Base-by-base conservation (phyloP, 2,888 invertebrate species). In the Exocentrus adspersus region DNA sequence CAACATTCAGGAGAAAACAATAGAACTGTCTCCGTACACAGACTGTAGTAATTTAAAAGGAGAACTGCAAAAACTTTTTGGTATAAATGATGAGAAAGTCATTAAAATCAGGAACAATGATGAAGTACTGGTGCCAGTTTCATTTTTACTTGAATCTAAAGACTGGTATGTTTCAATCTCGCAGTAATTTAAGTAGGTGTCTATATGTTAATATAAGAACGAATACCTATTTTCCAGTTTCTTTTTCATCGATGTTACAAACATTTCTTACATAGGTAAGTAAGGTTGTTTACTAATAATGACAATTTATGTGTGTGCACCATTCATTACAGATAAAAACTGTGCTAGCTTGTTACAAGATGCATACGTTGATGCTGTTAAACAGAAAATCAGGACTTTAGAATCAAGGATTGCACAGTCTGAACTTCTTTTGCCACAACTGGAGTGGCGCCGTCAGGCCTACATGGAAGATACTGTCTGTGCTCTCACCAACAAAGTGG, bases 361-460 rank as follows among this genome's bases (percentile, higher is more conserved):
- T 67, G 83, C 82, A 2, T 85, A 85, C 66, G 78, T 85, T 20
- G 84, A 85, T 70, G 83, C 84, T 21, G 80, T 85, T n/a, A 79
- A 81, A 67, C 80, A 82, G 52, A 85, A 84, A 72, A 77, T 85
- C 24, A 74, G 78, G 63, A 79, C 78, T 65, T 78, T 85, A 70
- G 84, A 85, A 73, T 80, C 81, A 28, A 77, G 85, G 32, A 80
- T 85, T 70, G 75, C 79, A 41, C 78, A 79, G 67, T 77, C 80
- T 1, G 85, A 85, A 75, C 74, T 78, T 19, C 72, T 83, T 48
- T 69, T 84, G 16, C 83, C 84, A 7, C 81, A 84, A 67, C 67
- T 85, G 51, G 82, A 83, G 65, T 80, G 81, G 71, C 75, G 80
- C 63, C 77, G 84, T 63, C 81, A 83, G 65, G 79, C 83, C 28